These are phyloP conservation scores for Perca flavescens DNA, from an alignment of 2,113 vertebrate species.

Conservation along the genomic window DNA sequence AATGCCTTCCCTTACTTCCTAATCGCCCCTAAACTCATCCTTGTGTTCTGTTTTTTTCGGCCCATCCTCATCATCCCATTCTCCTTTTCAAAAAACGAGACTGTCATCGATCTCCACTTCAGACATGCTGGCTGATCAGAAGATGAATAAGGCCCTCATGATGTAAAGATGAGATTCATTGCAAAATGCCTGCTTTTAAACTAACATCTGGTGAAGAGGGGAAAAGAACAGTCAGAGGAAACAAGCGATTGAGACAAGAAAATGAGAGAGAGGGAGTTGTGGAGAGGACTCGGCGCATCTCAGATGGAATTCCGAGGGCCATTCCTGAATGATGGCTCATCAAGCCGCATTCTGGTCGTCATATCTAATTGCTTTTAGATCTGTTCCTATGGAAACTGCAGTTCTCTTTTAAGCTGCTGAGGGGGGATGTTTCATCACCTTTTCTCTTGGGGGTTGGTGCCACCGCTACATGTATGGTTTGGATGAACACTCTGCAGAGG, in stretches of 20 bases:
- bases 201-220: conserved; percentile 40
- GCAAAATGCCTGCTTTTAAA: conserved; percentile 41
- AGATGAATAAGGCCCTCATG: conserved; percentile 53
- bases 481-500: conserved; percentile 56
- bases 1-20: conserved; percentile 8
- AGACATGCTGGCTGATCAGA: conserved; percentile 59
- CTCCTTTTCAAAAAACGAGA: conserved; percentile 19
- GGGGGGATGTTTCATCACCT: conserved; percentile 66
- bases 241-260: conserved; percentile 33
- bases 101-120: conserved; percentile 59
- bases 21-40: conserved; percentile 23
- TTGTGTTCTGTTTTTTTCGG: conserved; percentile 12
- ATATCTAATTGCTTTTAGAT: conserved; percentile 83
- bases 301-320: conserved; percentile 74
- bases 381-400: conserved; percentile 84
- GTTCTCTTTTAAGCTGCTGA: conserved; percentile 74
- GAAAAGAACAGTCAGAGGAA: conserved; percentile 13
- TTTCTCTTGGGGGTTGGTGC: conserved; percentile 68
- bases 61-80: conserved; percentile 33
- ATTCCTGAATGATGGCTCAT: conserved; percentile 76
- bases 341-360: conserved; percentile 61
- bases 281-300: conserved; percentile 17
- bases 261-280: conserved; percentile 31
- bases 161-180: conserved; percentile 59
- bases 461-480: conserved; percentile 50